Evolutionary conservation across 2,888 invertebrate species (phyloP), one percentile per base, ranked within the genome.

Genomic region (Priocnemis perturbator): DNA sequence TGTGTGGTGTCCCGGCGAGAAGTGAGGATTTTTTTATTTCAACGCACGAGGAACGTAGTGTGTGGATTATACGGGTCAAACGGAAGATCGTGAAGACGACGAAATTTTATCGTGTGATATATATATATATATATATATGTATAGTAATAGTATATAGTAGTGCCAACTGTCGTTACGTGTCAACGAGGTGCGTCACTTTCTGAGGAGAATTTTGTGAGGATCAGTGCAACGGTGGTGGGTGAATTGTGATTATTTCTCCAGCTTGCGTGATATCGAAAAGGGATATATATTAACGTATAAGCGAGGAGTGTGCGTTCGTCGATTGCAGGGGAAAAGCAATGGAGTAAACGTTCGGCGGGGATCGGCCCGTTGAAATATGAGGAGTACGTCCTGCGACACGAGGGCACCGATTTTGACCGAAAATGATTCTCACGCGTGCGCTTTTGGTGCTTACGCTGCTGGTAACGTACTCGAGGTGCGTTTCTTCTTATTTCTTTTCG

Each of bases 381-480:
- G 86, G 88, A 86, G 79, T 86, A 85, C 79, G 80, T 79, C 78
- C 73, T 76, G 78, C 78, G 80, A 81, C 70, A 73, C 82, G 81
- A 81, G 77, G 79, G 79, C 82, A 81, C 79, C 79, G 82, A 81
- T 77, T 76, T 77, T 73, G 65, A 77, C 76, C 77, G 76, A 87
- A 83, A 85, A 88, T 87, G 88, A 82, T 81, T 85, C 77, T 86
- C 76, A 84, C 82, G 79, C 85, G 79, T 61, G 76, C 81, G 60
- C 81, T 87, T 69, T 78, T 86, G 74, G 66, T 86, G 63, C 76
- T 87, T 57, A 81, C 86, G 64, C 77, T 84, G 64, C 77, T 84
- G 73, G 86, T 81, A 67, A 84, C 74, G 67, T 81, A 85, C 81
- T 76, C 85, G 73, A 88, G 88, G 88, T 88, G 83, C 71, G 85